Conservation (phyloP, 2,113 vertebrate genomes). For the Corythornis vintsioides region DNA sequence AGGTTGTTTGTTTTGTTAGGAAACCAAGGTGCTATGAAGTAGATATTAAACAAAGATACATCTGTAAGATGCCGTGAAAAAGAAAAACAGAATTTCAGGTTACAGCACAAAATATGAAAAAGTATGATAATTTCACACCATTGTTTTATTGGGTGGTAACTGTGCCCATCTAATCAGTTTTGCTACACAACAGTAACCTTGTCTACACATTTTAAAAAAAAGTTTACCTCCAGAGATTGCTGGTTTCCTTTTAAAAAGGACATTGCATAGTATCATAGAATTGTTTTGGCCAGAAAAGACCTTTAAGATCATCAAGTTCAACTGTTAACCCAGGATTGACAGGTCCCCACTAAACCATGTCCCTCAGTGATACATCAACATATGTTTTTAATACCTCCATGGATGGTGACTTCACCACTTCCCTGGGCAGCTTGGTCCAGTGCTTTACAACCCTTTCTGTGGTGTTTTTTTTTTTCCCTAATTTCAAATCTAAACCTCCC, state of each 20-base stretch:
- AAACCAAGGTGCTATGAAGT: not conserved
- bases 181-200: not conserved
- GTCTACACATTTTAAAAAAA: constrained; percentile 6
- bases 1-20: not conserved
- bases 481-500: too few relatives aligned
- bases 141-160: not conserved
- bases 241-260: constrained; percentile 47
- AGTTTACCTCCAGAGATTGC: constrained; percentile 12
- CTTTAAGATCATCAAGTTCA: not conserved
- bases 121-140: not conserved
- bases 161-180: constrained; percentile 15
- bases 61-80: not conserved
- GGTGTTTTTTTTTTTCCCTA: too few relatives aligned
- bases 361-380: not conserved
- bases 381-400: not conserved
- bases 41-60: not conserved
- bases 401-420: not conserved
- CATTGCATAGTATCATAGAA: not conserved
- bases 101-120: not conserved
- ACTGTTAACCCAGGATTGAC: not conserved
- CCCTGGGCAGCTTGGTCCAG: too few relatives aligned
- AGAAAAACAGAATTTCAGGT: not conserved
- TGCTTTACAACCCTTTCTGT: too few relatives aligned
- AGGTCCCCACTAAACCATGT: not conserved
- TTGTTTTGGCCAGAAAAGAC: not conserved